These are phyloP conservation scores for Neodiprion virginianus DNA, from an alignment of 1,140 invertebrate genomes.

Conservation along the genomic window DNA sequence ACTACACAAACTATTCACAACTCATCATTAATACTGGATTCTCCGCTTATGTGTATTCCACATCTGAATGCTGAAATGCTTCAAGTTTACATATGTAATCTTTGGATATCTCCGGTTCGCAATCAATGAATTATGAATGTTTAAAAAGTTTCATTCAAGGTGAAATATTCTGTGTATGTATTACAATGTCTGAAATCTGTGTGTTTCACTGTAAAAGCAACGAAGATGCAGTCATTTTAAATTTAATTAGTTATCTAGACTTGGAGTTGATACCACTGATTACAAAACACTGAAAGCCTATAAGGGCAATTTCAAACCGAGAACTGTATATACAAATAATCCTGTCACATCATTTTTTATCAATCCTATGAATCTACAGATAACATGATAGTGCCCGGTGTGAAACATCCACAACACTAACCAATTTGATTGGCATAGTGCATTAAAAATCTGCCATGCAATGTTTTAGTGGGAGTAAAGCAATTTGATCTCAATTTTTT, in stretches of 20 bases:
- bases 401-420: slow-evolving; percentile 7
- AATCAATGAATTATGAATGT: no score
- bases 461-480: slow-evolving; percentile 32
- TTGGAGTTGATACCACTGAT: slow-evolving; percentile 23
- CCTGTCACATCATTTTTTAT: neutral
- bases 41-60: no score
- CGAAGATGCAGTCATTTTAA: neutral
- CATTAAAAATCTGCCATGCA: slow-evolving; percentile 39
- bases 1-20: no score
- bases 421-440: slow-evolving; percentile 26
- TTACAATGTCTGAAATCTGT: no score
- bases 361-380: neutral
- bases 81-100: no score
- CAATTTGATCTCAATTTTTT: slow-evolving; percentile 17
- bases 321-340: neutral
- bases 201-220: no score
- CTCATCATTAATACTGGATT: no score
- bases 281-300: slow-evolving; percentile 30
- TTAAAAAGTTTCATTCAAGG: no score
- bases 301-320: slow-evolving; percentile 9
- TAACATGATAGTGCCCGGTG: neutral
- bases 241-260: neutral
- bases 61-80: no score
- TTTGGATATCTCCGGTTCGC: no score
- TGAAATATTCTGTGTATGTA: no score